These are phyloP conservation scores for Phaethornis superciliosus DNA, from an alignment of 2,113 vertebrate genomes.

Conservation along the genomic window DNA sequence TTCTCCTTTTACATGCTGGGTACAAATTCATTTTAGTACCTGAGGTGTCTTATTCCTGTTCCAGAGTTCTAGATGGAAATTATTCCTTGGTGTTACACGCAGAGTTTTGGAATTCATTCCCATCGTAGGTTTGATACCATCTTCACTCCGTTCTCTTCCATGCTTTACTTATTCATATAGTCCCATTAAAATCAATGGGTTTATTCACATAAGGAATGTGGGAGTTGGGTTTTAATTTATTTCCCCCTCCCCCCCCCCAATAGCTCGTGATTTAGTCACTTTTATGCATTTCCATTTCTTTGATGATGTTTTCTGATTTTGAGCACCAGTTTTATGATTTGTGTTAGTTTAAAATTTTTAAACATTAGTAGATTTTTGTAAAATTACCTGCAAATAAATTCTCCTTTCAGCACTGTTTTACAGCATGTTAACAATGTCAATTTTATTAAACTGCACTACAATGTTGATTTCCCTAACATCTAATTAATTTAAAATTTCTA, in stretches of 20 bases:
- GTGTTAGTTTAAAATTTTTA: neutral
- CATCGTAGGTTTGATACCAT: neutral
- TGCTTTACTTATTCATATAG: neutral
- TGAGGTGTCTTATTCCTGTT: neutral
- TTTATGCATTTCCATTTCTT: neutral
- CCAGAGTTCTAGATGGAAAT: neutral
- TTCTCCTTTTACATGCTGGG: neutral
- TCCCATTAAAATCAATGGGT: neutral
- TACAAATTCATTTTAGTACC: neutral
- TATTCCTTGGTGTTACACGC: neutral
- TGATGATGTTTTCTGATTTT: neutral
- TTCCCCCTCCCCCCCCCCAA: neutral
- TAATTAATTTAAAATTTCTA: neutral
- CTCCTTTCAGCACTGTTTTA: neutral
- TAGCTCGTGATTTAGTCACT: neutral
- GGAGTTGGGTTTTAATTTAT: neutral
- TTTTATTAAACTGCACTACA: neutral
- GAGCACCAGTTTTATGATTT: neutral
- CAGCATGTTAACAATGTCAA: neutral
- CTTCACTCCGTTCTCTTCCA: neutral
- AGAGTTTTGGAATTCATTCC: neutral
- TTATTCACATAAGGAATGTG: neutral
- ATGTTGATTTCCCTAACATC: neutral
- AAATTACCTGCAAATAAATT: neutral
- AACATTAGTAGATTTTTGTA: neutral